Evolutionary conservation across 2,888 invertebrate genomes (phyloP).

Genomic region (Diarsia rubi): DNA sequence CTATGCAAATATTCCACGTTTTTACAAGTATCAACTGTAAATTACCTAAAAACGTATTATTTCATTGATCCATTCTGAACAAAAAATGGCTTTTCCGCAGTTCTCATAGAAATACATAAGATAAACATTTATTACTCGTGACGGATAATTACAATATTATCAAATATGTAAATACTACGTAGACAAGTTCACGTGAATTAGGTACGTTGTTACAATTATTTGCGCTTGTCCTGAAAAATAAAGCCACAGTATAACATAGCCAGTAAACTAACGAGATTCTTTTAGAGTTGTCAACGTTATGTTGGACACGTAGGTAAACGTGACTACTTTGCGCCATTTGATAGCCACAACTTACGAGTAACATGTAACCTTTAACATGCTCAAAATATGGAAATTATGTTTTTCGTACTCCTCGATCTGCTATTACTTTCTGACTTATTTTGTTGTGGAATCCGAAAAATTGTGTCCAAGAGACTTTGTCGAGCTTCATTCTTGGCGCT

Average conservation of each 20-base stretch:
- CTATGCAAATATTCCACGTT: neutral
- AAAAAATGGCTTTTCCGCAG: slow-evolving; percentile 8
- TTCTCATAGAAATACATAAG: neutral
- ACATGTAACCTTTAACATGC: neutral
- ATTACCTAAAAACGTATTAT: neutral
- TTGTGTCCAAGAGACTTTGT: no score
- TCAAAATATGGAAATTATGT: neutral
- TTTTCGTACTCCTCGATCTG: no score
- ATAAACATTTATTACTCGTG: slow-evolving; percentile 4
- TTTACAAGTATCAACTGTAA: neutral
- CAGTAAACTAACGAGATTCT: neutral
- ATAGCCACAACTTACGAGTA: neutral
- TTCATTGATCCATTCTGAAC: neutral
- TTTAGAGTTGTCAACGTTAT: neutral
- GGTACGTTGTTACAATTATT: slow-evolving; percentile 45
- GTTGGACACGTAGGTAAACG: no score
- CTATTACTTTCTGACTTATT: no score
- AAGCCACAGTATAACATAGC: neutral
- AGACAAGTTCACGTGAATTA: slow-evolving; percentile 29
- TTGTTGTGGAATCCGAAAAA: no score
- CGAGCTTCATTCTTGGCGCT: no score
- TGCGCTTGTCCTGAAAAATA: slow-evolving; percentile 23
- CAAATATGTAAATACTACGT: slow-evolving; percentile 46
- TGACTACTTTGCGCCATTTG: neutral
- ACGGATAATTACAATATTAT: slow-evolving; percentile 41